Percentiles rank a stretch among this genome's conserved stretches.
phyloP scores from a whole-genome alignment of 2,113 vertebrate species.

The Ctenodactylus gundi region DNA sequence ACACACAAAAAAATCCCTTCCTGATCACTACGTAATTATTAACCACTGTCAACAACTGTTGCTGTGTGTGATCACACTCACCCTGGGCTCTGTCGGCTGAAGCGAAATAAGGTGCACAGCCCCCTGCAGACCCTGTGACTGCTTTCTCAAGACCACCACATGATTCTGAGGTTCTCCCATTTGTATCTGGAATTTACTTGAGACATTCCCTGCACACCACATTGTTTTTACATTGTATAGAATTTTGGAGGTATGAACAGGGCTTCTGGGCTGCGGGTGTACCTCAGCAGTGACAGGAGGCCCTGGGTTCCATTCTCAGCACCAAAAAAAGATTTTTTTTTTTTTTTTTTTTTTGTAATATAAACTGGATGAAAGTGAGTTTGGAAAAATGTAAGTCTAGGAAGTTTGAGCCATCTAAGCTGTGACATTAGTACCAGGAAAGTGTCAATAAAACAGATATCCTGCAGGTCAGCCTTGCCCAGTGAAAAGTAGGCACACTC shows the following conservation, averaged over 20 bases:
- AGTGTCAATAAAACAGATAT: rapidly evolving
- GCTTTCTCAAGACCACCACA: background rate
- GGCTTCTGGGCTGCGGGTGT: background rate
- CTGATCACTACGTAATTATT: background rate
- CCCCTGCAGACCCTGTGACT: rapidly evolving
- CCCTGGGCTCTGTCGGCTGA: background rate
- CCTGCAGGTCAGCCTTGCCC: background rate
- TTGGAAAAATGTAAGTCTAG: background rate
- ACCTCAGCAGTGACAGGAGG: background rate
- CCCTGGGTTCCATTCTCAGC: background rate
- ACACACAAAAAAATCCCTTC: background rate
- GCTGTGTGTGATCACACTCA: background rate
- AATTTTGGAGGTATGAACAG: background rate
- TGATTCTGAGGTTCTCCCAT: background rate
- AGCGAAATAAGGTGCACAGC: rapidly evolving
- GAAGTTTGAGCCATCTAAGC: background rate
- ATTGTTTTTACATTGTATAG: background rate
- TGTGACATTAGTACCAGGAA: background rate
- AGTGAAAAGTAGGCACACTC: background rate
- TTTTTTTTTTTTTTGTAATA: no score
- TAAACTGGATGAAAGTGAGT: background rate
- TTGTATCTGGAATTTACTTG: background rate
- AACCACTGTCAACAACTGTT: rapidly evolving
- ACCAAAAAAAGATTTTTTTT: background rate
- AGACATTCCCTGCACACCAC: background rate